Base-by-base conservation (phyloP, 2,888 invertebrate species). In the Anthoptus insignis region DNA sequence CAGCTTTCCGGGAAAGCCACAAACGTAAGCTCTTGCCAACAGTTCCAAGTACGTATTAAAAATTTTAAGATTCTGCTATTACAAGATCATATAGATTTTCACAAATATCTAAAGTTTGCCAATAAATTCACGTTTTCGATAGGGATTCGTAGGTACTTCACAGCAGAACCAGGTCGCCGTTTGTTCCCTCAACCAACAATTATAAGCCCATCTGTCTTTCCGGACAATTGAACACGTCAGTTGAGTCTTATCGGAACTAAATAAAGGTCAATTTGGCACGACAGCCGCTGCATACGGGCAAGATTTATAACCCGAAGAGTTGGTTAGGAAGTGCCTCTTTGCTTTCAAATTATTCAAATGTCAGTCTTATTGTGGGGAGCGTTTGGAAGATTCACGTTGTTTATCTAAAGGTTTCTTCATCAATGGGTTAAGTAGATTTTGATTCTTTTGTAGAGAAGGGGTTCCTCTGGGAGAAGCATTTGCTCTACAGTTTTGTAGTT, bases 121-220 rank as follows among this genome's bases (percentile, higher is more conserved):
- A 21, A 45, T 45, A 4, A 21, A 45, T 45, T 21, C 45, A 45
- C 21, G 13, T 45, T 45, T 45, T 13, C 11, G 45, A 45, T 45
- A 45, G 45, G 21, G 13, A 45, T 13, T 45, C 16, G 13, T 11
- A 11, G 42, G 4, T n/a, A 8, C 14, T 19, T 4, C 4, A 5
- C 22, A 5, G 21, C 34, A 54, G 39, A 24, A 11, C 49, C 49
- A 56, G 29, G 56, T 29, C 63, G n/a, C 16, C 34, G 56, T 39
- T 54, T 61, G 67, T 61, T 65, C 59, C 67, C 65, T 66, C 67
- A 60, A 67, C 59, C 52, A 63, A 65, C 76, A 76, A 79, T 80
- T 80, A 79, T 75, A 77, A 72, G 66, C 50, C 73, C 77, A 80
- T 80, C 79, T 73, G 72, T 79, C 79, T 77, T 75, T 71, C 72